phyloP scores from a whole-genome alignment of 1,140 invertebrate species.

The Prorops nasuta region DNA sequence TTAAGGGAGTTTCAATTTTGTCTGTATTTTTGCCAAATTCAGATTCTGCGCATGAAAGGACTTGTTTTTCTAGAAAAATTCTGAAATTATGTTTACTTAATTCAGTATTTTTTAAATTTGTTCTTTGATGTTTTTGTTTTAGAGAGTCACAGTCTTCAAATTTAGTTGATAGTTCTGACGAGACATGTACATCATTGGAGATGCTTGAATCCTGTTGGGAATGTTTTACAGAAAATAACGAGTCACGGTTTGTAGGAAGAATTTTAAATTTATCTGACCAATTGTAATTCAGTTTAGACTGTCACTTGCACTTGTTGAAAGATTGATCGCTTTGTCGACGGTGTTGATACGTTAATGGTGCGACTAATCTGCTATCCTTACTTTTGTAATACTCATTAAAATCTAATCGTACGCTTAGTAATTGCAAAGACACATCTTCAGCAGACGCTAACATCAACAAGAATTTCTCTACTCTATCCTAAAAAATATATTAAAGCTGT shows the following conservation, averaged over 20 bases:
- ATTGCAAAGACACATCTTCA: conserved; percentile 77
- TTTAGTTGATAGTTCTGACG: conserved; percentile 13
- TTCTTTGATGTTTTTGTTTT: conserved; percentile 14
- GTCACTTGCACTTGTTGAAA: conserved; percentile 47
- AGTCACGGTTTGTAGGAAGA: neutral
- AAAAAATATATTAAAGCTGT: conserved; percentile 28
- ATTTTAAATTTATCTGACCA: conserved; percentile 7
- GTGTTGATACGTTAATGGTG: conserved; percentile 73
- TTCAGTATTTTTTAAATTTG: conserved; percentile 24
- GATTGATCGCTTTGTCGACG: conserved; percentile 61
- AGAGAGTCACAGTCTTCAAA: conserved; percentile 12
- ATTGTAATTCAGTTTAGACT: conserved; percentile 1
- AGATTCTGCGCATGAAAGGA: conserved; percentile 18
- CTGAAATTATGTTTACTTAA: conserved; percentile 22
- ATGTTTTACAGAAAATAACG: conserved; percentile 5
- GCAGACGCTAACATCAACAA: conserved; percentile 77
- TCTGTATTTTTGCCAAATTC: conserved; percentile 15
- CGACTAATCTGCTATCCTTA: conserved; percentile 71
- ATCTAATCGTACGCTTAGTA: conserved; percentile 86
- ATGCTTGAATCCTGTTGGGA: conserved; percentile 7
- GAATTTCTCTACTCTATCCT: conserved; percentile 77
- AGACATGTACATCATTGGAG: conserved; percentile 8
- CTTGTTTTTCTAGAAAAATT: conserved; percentile 32
- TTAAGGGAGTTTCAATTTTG: conserved; percentile 13
- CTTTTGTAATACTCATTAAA: conserved; percentile 89